Evolutionary conservation across 2,113 vertebrate genomes (phyloP), one percentile per base, ranked within the genome.

Genomic region (Mohoua ochrocephala): DNA sequence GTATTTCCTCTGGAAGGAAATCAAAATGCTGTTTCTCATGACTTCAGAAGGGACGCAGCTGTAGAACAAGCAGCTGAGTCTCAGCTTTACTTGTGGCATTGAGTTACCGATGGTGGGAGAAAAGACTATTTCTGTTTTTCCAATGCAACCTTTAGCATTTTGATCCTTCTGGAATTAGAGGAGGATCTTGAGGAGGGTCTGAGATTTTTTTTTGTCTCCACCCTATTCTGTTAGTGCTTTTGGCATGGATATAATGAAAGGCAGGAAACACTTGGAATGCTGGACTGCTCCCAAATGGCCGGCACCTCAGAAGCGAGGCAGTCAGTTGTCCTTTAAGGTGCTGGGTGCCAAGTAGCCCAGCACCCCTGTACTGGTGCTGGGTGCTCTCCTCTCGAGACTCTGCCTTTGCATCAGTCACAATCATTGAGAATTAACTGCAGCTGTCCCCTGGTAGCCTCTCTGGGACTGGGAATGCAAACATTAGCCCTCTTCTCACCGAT

Each of bases 1-100:
- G n/a, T 94, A 84, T 96, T 97, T 97, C 96, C 91, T 93, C 92
- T 96, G 96, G 96, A 96, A 95, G 88, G 83, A 94, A 96, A 93
- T 70, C 93, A 96, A 91, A 84, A 91, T 86, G 91, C 86, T 78
- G n/a, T 93, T 96, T 97, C 96, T 95, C 96, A 97, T 95, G 88
- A 84, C 92, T 95, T 94, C 69, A 89, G 92, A 93, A 92, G 75
- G 92, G 74, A 91, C 18, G 0, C 96, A 97, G 96, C 91, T 97
- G 95, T 87, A 96, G 76, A 83, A 87, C 56, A 81, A 92, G 83
- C 95, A 96, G 92, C 95, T 94, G 93, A 95, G 49, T 77, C 83
- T 63, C 76, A 41, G 91, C 76, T 93, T 87, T 86, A 90, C 47
- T 77, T 77, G 80, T 84, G 76, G 95, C 88, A 78, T 84, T 92